These are phyloP conservation scores for Hypsopygia costalis DNA, from an alignment of 2,888 invertebrate genomes.

Conservation along the genomic window DNA sequence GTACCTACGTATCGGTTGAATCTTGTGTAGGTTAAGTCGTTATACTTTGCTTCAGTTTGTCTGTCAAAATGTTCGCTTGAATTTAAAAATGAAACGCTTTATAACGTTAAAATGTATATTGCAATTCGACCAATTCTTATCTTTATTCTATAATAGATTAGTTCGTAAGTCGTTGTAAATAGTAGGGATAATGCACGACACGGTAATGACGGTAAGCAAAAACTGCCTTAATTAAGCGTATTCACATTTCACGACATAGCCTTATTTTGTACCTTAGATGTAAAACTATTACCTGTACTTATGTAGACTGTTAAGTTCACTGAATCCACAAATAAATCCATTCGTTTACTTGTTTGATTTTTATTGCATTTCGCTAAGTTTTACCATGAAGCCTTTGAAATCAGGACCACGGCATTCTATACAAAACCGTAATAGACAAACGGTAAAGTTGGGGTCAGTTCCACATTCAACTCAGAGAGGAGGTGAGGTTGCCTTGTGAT, in stretches of 20 bases:
- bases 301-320: slow-evolving; percentile 39
- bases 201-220: slow-evolving; percentile 68
- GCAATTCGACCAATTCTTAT: slow-evolving; percentile 65
- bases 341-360: slow-evolving; percentile 27
- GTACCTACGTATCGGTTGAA: background rate
- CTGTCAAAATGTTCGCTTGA: slow-evolving; percentile 30
- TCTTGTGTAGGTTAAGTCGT: background rate
- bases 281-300: slow-evolving; percentile 15
- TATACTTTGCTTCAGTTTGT: background rate
- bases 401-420: too few species aligned
- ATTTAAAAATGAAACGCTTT: slow-evolving; percentile 54
- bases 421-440: too few species aligned
- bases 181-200: slow-evolving; percentile 54
- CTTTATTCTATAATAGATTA: slow-evolving; percentile 36
- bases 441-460: too few species aligned
- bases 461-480: too few species aligned
- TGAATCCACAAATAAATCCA: slow-evolving; percentile 46
- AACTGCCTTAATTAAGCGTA: slow-evolving; percentile 73
- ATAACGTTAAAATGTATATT: slow-evolving; percentile 38
- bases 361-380: too few species aligned
- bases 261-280: slow-evolving; percentile 74
- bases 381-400: too few species aligned
- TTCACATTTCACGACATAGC: slow-evolving; percentile 74
- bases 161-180: slow-evolving; percentile 47
- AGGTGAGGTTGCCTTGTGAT: too few species aligned